phyloP scores from a whole-genome alignment of 2,113 vertebrate species.

The Neofelis nebulosa region DNA sequence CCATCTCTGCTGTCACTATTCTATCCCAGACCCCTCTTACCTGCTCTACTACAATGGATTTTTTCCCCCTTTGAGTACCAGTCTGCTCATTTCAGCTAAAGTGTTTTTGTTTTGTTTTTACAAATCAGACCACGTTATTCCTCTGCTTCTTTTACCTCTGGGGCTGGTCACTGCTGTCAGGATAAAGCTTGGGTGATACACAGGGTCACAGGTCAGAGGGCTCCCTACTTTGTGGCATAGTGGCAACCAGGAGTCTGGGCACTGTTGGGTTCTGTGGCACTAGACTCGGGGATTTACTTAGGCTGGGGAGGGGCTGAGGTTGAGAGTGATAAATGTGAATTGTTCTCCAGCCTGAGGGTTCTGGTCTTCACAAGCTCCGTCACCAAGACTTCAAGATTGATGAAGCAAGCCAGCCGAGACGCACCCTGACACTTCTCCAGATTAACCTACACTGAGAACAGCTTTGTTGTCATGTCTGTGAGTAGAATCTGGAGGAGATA shows the following conservation, averaged over 20 bases:
- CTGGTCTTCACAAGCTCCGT: not conserved
- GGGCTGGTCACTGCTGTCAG: not conserved
- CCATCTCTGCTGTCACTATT: not conserved
- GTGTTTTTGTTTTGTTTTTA: not conserved
- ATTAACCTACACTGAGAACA: not conserved
- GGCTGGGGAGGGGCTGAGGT: not conserved
- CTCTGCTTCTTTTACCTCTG: not conserved
- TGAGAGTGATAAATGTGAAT: not conserved
- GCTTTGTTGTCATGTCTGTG: accelerated
- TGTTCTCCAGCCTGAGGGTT: not conserved
- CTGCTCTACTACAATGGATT: not conserved
- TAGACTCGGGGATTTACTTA: not conserved
- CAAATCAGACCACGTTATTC: not conserved
- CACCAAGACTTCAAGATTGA: not conserved
- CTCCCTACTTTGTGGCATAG: accelerated
- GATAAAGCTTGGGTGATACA: not conserved
- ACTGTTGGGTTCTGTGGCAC: not conserved
- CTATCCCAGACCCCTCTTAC: no score
- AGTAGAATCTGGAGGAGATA: not conserved
- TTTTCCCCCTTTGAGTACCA: not conserved
- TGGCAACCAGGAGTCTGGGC: not conserved
- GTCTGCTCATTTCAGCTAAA: not conserved
- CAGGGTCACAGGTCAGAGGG: not conserved
- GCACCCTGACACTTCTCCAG: not conserved
- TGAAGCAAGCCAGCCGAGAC: accelerated